Base-by-base conservation (phyloP, 2,888 invertebrate species). In the Caradrina clavipalpis region DNA sequence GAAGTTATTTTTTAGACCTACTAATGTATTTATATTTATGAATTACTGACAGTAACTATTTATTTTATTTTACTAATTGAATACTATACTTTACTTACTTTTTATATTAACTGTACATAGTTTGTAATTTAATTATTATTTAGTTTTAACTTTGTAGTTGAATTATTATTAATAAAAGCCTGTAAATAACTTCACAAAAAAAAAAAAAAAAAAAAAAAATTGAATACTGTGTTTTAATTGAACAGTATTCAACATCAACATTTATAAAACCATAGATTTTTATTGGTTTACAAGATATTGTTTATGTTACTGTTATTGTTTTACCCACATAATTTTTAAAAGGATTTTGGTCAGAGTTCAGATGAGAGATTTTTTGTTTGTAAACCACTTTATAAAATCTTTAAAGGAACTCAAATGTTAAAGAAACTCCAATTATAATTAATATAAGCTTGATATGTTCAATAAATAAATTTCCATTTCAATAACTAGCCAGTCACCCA, bases 241-340 rank as follows among this genome's bases (percentile, higher is more conserved):
- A 5, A 49, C 50, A 49, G 11, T 47, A 42, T 54, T 15, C 42
- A 17, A 42, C 6, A 22, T 13, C 21, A 21, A 15, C 8, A 13
- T 0, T 3, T 47, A 19, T 6, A 74, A 39, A 13, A 13, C 19
- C 22, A 15, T 49, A n/a, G n/a, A n/a, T 56, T 31, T 50, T 15
- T 73, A 42, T 13, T 11, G 0, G 5, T 45, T 31, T 31, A 22
- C 1, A 19, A 54, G 8, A 57, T 68, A n/a, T n/a, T n/a, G n/a
- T n/a, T n/a, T n/a, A n/a, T 31, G 1, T 31, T 31, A 39, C 45
- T 17, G 7, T 22, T 11, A 26, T 66, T 11, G 1, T 8, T 21
- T 39, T 21, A 66, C 13, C 72, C n/a, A 21, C n/a, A 6, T 21
- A 13, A 31, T 26, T 56, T 64, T 70, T 59, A 11, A 19, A 42